Conservation (phyloP, 2,113 vertebrate species). For the Colius striatus region DNA sequence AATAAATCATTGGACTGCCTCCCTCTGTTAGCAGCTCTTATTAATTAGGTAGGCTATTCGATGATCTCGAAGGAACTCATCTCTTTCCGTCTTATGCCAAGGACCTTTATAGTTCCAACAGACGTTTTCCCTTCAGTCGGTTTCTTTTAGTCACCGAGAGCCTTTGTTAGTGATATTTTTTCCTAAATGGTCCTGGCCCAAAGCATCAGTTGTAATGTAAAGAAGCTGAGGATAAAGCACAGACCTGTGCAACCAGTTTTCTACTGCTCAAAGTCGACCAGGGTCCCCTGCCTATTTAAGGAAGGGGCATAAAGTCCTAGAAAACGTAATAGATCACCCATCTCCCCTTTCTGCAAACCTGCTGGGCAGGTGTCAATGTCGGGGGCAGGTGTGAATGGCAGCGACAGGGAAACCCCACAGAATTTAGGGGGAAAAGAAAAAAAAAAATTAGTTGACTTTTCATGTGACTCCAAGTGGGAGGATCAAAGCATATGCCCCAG, state of each 20-base stretch:
- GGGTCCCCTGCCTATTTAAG: fast-evolving
- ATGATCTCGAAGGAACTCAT: not conserved
- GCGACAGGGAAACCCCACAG: not conserved
- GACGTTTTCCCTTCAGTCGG: not conserved
- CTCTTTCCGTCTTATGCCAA: not conserved
- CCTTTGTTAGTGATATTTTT: not conserved
- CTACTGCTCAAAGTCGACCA: not conserved
- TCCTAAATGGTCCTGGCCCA: slow-evolving; percentile 4
- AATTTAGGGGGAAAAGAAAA: not conserved
- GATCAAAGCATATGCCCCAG: not conserved
- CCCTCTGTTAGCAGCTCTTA: not conserved
- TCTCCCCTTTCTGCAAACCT: not conserved
- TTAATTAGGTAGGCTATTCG: not conserved
- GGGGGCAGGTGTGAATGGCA: not conserved
- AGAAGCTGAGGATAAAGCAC: not conserved
- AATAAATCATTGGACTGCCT: not conserved
- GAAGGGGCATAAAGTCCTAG: not conserved
- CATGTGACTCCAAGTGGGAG: not conserved
- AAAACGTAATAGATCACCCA: not conserved
- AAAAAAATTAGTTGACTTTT: not conserved
- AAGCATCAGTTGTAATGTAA: not conserved
- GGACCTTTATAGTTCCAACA: not conserved
- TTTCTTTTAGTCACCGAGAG: not conserved
- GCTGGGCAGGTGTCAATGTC: not conserved
- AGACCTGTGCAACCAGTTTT: slow-evolving; percentile 29